phyloP scores from a whole-genome alignment of 2,888 invertebrate genomes.

The Fragum whitleyi region DNA sequence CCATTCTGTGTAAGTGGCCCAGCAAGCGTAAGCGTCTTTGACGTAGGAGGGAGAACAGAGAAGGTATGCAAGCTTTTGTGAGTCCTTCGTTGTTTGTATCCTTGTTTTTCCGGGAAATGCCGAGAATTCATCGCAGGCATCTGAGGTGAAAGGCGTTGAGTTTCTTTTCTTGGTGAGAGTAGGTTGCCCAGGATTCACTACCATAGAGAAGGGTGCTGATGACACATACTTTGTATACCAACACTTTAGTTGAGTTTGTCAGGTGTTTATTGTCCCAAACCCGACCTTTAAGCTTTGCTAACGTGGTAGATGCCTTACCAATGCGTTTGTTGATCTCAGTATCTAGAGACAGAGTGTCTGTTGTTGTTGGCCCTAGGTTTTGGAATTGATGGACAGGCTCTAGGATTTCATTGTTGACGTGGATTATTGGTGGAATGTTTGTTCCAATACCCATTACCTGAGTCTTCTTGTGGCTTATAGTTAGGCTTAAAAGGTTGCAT shows the following conservation, averaged over 20 bases:
- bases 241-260: neutral
- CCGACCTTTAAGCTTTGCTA: neutral
- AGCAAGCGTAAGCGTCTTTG: too few species aligned
- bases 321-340: too few species aligned
- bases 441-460: neutral
- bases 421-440: neutral
- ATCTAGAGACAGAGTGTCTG: too few species aligned
- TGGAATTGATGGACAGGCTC: slow-evolving; percentile 8
- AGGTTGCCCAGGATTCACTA: slow-evolving; percentile 18
- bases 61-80: too few species aligned
- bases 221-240: neutral
- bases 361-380: neutral
- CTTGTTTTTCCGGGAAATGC: neutral
- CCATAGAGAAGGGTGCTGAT: slow-evolving; percentile 10
- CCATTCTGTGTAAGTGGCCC: too few species aligned
- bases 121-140: slow-evolving; percentile 6
- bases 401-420: neutral
- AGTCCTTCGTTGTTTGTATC: too few species aligned
- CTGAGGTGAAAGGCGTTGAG: neutral
- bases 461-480: slow-evolving; percentile 44
- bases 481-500: slow-evolving; percentile 35
- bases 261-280: neutral
- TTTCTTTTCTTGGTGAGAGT: neutral
- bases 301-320: too few species aligned
- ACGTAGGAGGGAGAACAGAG: too few species aligned